Evolutionary conservation across 1,140 invertebrate species (phyloP), one percentile per base, ranked within the genome.

Genomic region (Leptoteleia sp.): DNA sequence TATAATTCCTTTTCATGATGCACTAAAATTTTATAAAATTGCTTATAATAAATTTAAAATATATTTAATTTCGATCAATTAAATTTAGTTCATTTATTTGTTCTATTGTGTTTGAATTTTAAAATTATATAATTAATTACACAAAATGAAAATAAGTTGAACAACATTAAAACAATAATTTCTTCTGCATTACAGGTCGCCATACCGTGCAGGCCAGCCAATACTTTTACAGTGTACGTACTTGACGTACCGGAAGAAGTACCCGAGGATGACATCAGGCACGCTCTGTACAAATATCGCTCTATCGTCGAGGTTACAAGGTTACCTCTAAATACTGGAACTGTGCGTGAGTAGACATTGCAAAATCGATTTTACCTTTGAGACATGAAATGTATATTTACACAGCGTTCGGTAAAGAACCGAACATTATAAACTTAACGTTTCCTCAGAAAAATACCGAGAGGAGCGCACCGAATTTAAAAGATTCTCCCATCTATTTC

Each of bases 171-270:
- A 19, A 17, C 31, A 35, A 71, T 71, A 64, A 65, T 47, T 68
- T 48, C 7, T 43, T 82, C 62, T 47, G 76, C 79, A 81, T 76
- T 79, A 17, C 42, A 95, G 93, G 93, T 96, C 42, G 93, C 94
- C 13, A 95, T 96, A 71, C 95, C 95, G 4, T 96, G 94, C 80
- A 91, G 94, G 80, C 94, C 94, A 1, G 94, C 94, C 70, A 95
- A 94, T 88, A 95, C 94, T 4, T 96, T 95, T 79, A 94, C 94
- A 0, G 91, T 95, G 38, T 93, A 94, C 81, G 94, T 95, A 31
- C 91, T 94, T 62, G 94, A 96, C 81, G 93, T 96, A 27, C 94
- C 94, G 0, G 93, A 94, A 80, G 94, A 95, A 82, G 87, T 96
- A 38, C 94, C 94, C 0, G 94, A 95, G 80, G 95, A 96, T 79